Percentiles rank a stretch among this genome's conserved stretches.
Conservation (phyloP, 2,888 invertebrate species). For the Theretra japonica region DNA sequence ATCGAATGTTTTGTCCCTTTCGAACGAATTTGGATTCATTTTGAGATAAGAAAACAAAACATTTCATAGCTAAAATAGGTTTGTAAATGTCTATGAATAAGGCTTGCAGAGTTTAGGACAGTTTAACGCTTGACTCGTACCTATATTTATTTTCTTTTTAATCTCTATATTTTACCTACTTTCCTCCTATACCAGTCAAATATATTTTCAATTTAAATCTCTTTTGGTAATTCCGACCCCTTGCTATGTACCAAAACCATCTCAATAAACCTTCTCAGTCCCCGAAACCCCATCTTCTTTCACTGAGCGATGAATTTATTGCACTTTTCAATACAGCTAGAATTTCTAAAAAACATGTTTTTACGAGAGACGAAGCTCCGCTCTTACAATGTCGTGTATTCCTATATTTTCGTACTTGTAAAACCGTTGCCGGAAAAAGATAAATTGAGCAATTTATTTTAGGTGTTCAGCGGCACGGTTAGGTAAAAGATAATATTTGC, state of each 20-base stretch:
- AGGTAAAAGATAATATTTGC: constrained; percentile 25
- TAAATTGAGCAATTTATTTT: constrained; percentile 49
- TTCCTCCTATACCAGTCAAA: no score
- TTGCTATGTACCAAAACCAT: not conserved
- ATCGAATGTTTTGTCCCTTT: no score
- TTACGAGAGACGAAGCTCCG: not conserved
- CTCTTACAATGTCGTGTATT: constrained; percentile 17
- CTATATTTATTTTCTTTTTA: no score
- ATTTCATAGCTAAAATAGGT: no score
- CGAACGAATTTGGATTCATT: no score
- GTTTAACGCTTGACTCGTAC: no score
- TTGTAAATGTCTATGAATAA: no score
- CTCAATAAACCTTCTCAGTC: constrained; percentile 5
- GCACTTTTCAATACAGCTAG: constrained; percentile 4
- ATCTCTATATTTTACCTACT: no score
- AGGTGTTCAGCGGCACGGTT: constrained; percentile 42
- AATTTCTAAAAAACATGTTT: constrained; percentile 20
- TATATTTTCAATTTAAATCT: no score
- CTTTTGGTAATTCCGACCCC: no score
- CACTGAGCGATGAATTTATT: constrained; percentile 7
- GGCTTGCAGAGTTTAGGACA: no score
- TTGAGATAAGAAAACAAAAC: no score
- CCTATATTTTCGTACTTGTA: constrained; percentile 38
- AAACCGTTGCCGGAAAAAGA: constrained; percentile 51
- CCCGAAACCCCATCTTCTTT: not conserved